Evolutionary conservation across 53 echinoderm and acorn worm species (phyloP).

Genomic region (Mesocentrotus franciscanus): DNA sequence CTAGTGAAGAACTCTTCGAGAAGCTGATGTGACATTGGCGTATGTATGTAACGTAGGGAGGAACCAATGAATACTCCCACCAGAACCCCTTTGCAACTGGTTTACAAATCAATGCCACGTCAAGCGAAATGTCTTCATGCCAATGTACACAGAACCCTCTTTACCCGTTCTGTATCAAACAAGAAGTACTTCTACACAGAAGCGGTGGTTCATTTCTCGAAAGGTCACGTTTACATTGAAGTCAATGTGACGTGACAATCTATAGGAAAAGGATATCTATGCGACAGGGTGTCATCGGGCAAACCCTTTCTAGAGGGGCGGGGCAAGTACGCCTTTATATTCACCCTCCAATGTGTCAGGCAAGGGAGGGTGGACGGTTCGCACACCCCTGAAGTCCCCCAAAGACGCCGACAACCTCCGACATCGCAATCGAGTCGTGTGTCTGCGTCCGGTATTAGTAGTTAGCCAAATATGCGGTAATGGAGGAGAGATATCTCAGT

Average conservation of each 20-base stretch:
- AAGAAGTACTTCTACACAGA: neutral
- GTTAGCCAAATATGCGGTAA: conserved; percentile 63
- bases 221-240: conserved; percentile 53
- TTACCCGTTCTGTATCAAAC: neutral
- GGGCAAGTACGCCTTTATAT: neutral
- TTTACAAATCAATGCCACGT: neutral
- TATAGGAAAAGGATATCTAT: conserved; percentile 19
- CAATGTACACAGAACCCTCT: neutral
- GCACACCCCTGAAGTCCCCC: neutral
- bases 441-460: conserved; percentile 53
- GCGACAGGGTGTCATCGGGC: neutral
- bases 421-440: conserved; percentile 49
- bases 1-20: neutral
- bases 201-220: neutral
- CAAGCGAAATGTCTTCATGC: neutral
- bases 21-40: no score
- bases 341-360: neutral
- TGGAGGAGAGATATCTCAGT: conserved; percentile 26
- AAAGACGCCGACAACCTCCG: neutral
- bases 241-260: conserved; percentile 52
- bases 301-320: neutral
- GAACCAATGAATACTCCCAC: neutral
- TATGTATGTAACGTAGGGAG: neutral
- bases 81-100: neutral
- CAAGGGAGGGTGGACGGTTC: neutral